Percentiles rank a stretch among this genome's conserved stretches.
These are phyloP conservation scores for Triplophysa tibetana DNA, from an alignment of 2,113 vertebrate species.

Conservation along the genomic window DNA sequence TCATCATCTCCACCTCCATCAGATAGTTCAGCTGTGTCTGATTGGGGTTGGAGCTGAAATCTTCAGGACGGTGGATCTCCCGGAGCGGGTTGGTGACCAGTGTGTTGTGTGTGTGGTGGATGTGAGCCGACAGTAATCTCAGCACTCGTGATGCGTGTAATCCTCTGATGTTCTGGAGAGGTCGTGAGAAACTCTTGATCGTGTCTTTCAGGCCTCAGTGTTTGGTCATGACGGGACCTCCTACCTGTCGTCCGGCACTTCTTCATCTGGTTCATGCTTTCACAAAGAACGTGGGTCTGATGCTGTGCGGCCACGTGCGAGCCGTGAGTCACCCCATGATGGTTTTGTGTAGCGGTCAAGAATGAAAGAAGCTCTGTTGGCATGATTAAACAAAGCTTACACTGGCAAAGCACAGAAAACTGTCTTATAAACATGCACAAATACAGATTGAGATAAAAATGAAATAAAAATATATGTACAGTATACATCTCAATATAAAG, in stretches of 20 bases:
- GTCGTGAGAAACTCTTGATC: background rate
- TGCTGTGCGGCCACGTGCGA: slow-evolving; percentile 94
- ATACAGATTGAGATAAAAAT: too few species aligned
- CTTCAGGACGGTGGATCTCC: too few species aligned
- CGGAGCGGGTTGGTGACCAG: background rate
- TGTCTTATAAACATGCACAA: too few species aligned
- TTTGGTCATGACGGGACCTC: slow-evolving; percentile 95
- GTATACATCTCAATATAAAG: too few species aligned
- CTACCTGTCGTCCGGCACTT: slow-evolving; percentile 90
- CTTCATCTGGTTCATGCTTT: slow-evolving; percentile 93
- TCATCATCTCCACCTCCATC: too few species aligned
- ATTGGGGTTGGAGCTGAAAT: too few species aligned
- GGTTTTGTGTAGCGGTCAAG: background rate
- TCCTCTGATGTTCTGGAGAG: too few species aligned
- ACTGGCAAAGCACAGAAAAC: too few species aligned
- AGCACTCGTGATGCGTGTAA: background rate
- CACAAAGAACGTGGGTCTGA: slow-evolving; percentile 96
- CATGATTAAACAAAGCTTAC: too few species aligned
- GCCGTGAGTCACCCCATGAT: slow-evolving; percentile 76
- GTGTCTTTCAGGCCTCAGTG: slow-evolving; percentile 86
- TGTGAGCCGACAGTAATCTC: background rate
- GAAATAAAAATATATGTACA: too few species aligned
- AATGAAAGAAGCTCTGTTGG: too few species aligned
- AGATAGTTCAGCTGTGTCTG: too few species aligned
- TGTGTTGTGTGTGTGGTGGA: background rate